Evolutionary conservation across 2,888 invertebrate genomes (phyloP), one percentile per base, ranked within the genome.

Genomic region (Yponomeuta sedellus): DNA sequence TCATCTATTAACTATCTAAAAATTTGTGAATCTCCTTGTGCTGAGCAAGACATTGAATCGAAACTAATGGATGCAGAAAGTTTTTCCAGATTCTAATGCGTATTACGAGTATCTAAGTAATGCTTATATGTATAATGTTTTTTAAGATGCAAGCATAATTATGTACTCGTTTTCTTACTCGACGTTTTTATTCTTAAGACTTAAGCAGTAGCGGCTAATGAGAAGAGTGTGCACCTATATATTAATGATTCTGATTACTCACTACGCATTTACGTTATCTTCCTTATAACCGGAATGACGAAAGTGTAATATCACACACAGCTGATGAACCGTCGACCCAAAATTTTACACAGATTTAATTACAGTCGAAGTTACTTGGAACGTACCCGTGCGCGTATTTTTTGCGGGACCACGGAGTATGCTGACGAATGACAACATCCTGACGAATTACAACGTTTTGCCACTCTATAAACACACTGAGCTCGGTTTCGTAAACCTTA

Each of bases 371-470:
- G 81, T 59, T 59, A 61, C 63, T 39, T 79, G 78, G 82, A 79
- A 77, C 78, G 78, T 84, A 78, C 75, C 20, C 22, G 76, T 71
- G 70, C 67, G 74, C 72, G 77, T 75, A 74, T 75, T 85, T 86
- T 86, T 85, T 87, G 83, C 78, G 69, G 71, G 69, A 52, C 44
- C 44, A 52, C 16, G 44, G 16, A 52, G 44, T 16, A 52, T 12
- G 16, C 44, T 16, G 44, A 52, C 44, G 44, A 52, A 16, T 10
- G 44, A 52, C 44, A 52, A 34, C 16, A 16, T 8, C n/a, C 44
- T 16, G 44, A 52, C 44, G 44, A 52, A 16, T 10, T 12, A 52
- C 44, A 52, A 34, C 6, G 22, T 61, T 61, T 16, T 61, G 61
- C 34, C 11, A 61, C 61, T 11, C 1, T 61, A 1, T 16, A 10